These are phyloP conservation scores for Mastomys natalensis DNA, from an alignment of 2,113 vertebrate species.

Conservation along the genomic window DNA sequence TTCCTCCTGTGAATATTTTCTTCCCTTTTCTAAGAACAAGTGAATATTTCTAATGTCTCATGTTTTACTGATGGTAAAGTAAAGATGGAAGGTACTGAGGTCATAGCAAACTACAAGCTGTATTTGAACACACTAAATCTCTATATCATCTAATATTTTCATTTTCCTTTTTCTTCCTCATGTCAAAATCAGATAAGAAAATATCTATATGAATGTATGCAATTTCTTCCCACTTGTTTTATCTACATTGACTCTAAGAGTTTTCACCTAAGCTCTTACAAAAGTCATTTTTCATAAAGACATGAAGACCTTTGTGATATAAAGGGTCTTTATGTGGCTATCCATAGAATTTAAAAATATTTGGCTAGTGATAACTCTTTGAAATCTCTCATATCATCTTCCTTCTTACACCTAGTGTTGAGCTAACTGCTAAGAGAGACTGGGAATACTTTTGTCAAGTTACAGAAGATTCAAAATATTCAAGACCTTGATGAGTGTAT, in stretches of 20 bases:
- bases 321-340: not conserved
- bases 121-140: not conserved
- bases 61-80: not conserved
- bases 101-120: not conserved
- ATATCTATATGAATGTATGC: not conserved
- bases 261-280: not conserved
- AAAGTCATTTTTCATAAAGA: not conserved
- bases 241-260: not conserved
- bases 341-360: not conserved
- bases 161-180: not conserved
- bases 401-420: not conserved
- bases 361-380: not conserved
- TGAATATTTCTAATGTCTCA: not conserved
- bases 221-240: not conserved
- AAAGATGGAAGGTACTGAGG: not conserved
- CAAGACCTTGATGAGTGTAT: not conserved
- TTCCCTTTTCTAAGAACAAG: not conserved
- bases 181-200: not conserved
- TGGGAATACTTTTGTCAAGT: not conserved
- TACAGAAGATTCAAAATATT: not conserved
- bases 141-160: not conserved
- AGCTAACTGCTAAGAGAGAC: not conserved
- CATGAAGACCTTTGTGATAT: not conserved
- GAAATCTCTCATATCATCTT: not conserved
- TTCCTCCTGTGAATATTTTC: no score